Conservation (phyloP, 2,797 vertebrate species). For the Gymnopithys bicolor region DNA sequence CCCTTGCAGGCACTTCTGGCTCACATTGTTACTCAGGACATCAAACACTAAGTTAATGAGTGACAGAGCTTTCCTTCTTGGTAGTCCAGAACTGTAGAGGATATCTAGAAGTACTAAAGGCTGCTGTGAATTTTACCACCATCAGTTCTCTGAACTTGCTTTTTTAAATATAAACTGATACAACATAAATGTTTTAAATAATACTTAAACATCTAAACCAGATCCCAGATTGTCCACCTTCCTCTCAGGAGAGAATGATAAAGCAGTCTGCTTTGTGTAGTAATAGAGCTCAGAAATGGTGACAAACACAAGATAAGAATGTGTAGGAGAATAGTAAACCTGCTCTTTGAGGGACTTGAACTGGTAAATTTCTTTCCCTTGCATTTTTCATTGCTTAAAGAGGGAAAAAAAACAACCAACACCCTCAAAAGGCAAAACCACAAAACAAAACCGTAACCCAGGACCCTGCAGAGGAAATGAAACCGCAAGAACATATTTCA, state of each 20-base stretch:
- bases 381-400: neutral
- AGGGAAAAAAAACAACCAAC: neutral
- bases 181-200: neutral
- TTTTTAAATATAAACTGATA: neutral
- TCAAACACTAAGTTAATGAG: neutral
- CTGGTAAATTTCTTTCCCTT: neutral
- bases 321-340: neutral
- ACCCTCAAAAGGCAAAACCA: neutral
- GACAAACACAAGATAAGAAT: neutral
- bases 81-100: neutral
- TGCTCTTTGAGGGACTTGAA: neutral
- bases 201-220: neutral
- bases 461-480: slow-evolving; percentile 27
- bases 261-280: neutral
- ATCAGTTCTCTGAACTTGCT: neutral
- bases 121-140: neutral
- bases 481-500: slow-evolving; percentile 24
- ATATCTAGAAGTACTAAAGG: neutral
- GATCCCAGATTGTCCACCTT: neutral
- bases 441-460: neutral
- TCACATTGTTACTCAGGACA: neutral
- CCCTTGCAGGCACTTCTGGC: neutral
- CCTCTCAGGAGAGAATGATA: neutral
- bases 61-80: neutral
- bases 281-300: neutral